A percentile compares a stretch with the other conserved stretches of the same genome.
Evolutionary conservation across 2,113 vertebrate species (phyloP).

Genomic region (Nesogale talazaci): DNA sequence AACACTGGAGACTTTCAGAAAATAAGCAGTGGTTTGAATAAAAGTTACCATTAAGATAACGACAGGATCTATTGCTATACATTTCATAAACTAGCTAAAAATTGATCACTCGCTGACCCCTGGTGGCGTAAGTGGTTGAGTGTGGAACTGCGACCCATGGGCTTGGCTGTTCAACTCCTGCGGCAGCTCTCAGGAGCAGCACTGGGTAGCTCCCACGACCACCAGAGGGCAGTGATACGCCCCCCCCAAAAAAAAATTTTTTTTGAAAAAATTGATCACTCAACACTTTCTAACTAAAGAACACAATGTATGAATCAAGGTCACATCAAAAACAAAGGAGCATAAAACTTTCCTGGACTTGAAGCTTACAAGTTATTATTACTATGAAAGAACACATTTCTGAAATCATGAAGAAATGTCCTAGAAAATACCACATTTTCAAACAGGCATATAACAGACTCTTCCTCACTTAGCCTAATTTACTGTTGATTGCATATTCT

Average conservation of each 20-base stretch:
- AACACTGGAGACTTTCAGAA: too few species aligned
- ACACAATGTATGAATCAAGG: not conserved
- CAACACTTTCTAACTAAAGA: slow-evolving; percentile 1
- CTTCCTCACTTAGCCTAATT: slow-evolving; percentile 11
- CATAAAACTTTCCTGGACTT: not conserved
- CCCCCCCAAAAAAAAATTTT: too few species aligned
- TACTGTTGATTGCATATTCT: not conserved
- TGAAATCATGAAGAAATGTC: slow-evolving; percentile 44
- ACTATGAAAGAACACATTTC: not conserved
- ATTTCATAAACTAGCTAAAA: slow-evolving; percentile 44
- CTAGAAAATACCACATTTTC: slow-evolving; percentile 3
- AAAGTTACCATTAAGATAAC: slow-evolving; percentile 34
- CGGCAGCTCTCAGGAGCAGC: too few species aligned
- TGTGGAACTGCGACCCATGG: too few species aligned
- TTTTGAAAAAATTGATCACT: slow-evolving; percentile 43
- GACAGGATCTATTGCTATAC: slow-evolving; percentile 17
- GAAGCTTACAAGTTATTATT: not conserved
- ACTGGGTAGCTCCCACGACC: too few species aligned
- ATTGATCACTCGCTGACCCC: not conserved
- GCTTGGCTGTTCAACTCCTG: too few species aligned
- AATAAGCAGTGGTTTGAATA: slow-evolving; percentile 4
- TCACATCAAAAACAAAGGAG: slow-evolving; percentile 13
- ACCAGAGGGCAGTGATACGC: too few species aligned
- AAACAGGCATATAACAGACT: not conserved
- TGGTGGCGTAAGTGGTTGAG: too few species aligned